phyloP scores from a whole-genome alignment of 2,797 vertebrate genomes.

The Brachyalestes nurse region DNA sequence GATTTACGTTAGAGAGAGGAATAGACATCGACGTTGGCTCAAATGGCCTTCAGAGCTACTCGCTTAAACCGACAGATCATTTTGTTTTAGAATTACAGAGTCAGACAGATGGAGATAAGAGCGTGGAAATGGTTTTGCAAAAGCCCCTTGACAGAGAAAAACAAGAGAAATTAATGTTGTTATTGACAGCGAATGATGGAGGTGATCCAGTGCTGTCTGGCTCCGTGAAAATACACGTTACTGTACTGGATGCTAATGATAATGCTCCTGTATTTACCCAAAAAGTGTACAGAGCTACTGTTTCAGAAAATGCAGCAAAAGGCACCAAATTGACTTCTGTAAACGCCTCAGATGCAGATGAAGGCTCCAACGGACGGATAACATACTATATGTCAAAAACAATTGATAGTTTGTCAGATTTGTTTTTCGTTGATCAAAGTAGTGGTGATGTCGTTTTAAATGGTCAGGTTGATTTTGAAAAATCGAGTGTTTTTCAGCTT shows the following conservation, averaged over 20 bases:
- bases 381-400: slow-evolving; percentile 65
- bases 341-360: slow-evolving; percentile 71
- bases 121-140: slow-evolving; percentile 72
- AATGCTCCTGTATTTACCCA: slow-evolving; percentile 74
- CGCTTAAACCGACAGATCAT: slow-evolving; percentile 65
- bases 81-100: slow-evolving; percentile 68
- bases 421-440: slow-evolving; percentile 58
- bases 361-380: slow-evolving; percentile 64
- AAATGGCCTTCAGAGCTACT: slow-evolving; percentile 71
- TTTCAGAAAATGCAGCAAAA: slow-evolving; percentile 63
- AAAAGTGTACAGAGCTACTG: slow-evolving; percentile 64
- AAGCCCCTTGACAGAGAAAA: slow-evolving; percentile 70
- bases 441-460: slow-evolving; percentile 58
- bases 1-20: slow-evolving; percentile 70
- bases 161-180: slow-evolving; percentile 56
- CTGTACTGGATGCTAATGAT: slow-evolving; percentile 71
- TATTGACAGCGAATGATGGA: slow-evolving; percentile 70
- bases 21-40: slow-evolving; percentile 68
- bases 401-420: slow-evolving; percentile 22
- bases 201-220: slow-evolving; percentile 69
- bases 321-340: slow-evolving; percentile 64
- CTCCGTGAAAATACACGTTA: slow-evolving; percentile 67
- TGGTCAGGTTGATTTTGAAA: slow-evolving; percentile 72
- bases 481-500: slow-evolving; percentile 69
- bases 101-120: slow-evolving; percentile 59